A percentile compares a stretch with the other conserved stretches of the same genome.
Evolutionary conservation across 2,113 vertebrate genomes (phyloP).

Genomic region (Sisor rabdophorus): DNA sequence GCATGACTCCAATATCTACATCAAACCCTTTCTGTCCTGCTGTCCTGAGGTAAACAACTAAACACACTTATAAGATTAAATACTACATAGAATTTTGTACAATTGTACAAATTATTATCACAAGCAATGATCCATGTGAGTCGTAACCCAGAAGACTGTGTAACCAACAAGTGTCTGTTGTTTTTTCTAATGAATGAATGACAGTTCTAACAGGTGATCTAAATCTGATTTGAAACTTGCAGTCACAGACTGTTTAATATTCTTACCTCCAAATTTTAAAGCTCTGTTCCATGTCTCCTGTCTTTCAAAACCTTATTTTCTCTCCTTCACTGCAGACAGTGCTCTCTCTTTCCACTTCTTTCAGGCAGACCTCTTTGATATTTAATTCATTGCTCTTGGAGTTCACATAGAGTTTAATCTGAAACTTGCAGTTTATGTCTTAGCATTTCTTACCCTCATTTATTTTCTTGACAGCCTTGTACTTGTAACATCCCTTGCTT

Average conservation of each 20-base stretch:
- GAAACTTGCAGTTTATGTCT: conserved; percentile 26
- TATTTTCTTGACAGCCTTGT: conserved; percentile 14
- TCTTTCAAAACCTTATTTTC: conserved; percentile 54
- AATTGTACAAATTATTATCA: too few species aligned
- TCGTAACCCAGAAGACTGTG: neutral
- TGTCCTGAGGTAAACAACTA: conserved; percentile 82
- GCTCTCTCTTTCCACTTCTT: conserved; percentile 44
- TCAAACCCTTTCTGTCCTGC: conserved; percentile 95
- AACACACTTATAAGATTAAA: neutral
- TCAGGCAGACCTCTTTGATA: conserved; percentile 57
- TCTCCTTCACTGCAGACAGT: conserved; percentile 51
- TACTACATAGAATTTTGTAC: too few species aligned
- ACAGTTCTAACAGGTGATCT: neutral
- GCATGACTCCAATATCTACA: conserved; percentile 96
- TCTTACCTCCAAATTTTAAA: conserved; percentile 16
- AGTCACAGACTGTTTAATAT: neutral
- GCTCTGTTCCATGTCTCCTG: conserved; percentile 13
- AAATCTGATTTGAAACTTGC: neutral
- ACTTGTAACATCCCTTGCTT: neutral
- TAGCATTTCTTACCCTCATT: conserved; percentile 31
- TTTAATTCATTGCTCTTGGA: conserved; percentile 64
- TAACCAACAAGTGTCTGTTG: neutral
- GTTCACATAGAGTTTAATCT: conserved; percentile 59
- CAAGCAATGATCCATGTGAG: too few species aligned
- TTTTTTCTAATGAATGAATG: neutral